Conservation (phyloP, 2,888 invertebrate genomes). For the Drosophila mettleri region DNA sequence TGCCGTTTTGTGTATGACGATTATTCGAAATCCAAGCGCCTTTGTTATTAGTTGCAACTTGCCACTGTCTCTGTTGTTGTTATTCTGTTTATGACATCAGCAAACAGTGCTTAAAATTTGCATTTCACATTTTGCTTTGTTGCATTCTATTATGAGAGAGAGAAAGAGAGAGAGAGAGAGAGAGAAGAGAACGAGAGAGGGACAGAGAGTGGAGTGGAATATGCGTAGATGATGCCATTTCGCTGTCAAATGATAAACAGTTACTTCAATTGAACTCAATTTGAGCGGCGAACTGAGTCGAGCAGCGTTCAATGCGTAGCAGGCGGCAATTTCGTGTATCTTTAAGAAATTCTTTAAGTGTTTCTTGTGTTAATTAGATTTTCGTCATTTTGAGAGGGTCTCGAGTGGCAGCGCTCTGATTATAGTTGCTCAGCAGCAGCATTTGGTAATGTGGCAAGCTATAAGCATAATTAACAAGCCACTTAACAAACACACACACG, state of each 20-base stretch:
- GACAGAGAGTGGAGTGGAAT: neutral
- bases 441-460: conserved; percentile 58
- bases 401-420: conserved; percentile 61
- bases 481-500: conserved; percentile 59
- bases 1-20: conserved; percentile 37
- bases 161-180: neutral
- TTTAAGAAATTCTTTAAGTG: conserved; percentile 16
- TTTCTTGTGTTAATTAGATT: conserved; percentile 59
- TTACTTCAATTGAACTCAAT: conserved; percentile 76
- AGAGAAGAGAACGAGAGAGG: neutral
- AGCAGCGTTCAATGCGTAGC: conserved; percentile 3
- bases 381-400: conserved; percentile 52
- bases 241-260: conserved; percentile 51
- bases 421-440: conserved; percentile 45
- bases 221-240: conserved; percentile 23
- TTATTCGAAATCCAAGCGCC: conserved; percentile 34
- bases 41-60: conserved; percentile 41
- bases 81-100: conserved; percentile 46
- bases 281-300: conserved; percentile 39
- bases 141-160: conserved; percentile 14
- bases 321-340: conserved; percentile 14
- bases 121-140: conserved; percentile 27
- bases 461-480: conserved; percentile 77
- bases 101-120: conserved; percentile 27
- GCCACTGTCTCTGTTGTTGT: conserved; percentile 12